Evolutionary conservation across 2,797 vertebrate species (phyloP).

Genomic region (Trachops cirrhosus): DNA sequence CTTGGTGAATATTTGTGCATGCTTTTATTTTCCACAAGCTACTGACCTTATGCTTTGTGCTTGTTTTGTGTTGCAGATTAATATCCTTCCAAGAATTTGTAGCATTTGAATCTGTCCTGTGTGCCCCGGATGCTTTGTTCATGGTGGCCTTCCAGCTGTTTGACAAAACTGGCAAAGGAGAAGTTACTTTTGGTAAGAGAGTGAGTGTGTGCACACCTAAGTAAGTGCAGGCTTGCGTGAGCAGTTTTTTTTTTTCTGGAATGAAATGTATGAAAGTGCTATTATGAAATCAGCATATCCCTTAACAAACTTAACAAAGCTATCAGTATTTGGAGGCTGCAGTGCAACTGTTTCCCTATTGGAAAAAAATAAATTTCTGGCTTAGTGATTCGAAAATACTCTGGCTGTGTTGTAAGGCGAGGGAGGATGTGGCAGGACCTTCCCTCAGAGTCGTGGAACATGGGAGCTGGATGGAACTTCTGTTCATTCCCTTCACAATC

Average conservation of each 20-base stretch:
- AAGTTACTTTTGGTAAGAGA: slow-evolving; percentile 89
- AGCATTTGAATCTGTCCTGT: slow-evolving; percentile 91
- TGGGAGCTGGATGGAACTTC: neutral
- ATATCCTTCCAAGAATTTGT: slow-evolving; percentile 93
- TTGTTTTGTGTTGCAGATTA: slow-evolving; percentile 83
- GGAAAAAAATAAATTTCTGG: neutral
- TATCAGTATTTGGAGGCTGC: neutral
- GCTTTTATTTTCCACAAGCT: slow-evolving; percentile 23
- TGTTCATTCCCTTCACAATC: neutral
- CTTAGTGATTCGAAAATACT: neutral
- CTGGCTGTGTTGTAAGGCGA: neutral
- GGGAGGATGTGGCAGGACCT: neutral
- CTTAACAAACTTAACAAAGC: slow-evolving; percentile 8
- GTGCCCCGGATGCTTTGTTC: slow-evolving; percentile 90
- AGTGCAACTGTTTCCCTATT: neutral
- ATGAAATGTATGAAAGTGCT: neutral
- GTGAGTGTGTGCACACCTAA: neutral
- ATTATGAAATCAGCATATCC: neutral
- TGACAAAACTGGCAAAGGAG: slow-evolving; percentile 90
- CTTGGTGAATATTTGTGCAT: neutral
- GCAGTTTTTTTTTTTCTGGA: neutral
- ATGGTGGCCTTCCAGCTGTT: slow-evolving; percentile 93
- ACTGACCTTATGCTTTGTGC: slow-evolving; percentile 61
- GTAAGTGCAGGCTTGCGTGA: neutral
- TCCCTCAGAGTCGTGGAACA: neutral